A percentile compares a stretch with the other conserved stretches of the same genome.
These are phyloP conservation scores for Mobula birostris DNA, from an alignment of 2,113 vertebrate genomes.

Conservation along the genomic window DNA sequence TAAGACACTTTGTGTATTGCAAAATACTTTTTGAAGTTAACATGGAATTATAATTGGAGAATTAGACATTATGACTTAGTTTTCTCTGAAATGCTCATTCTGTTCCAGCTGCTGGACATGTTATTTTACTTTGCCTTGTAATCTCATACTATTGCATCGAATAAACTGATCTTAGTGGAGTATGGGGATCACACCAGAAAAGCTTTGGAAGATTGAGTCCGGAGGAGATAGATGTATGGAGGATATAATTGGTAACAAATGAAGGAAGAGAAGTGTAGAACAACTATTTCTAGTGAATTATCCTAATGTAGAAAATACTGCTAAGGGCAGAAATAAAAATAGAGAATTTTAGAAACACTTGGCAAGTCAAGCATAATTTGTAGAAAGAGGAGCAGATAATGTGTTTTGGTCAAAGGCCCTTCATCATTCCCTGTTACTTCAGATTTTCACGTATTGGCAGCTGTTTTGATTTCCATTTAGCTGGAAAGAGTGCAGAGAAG, in stretches of 20 bases:
- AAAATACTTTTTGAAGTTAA: background rate
- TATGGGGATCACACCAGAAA: background rate
- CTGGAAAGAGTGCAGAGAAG: too few relatives aligned
- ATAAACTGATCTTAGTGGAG: background rate
- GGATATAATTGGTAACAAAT: background rate
- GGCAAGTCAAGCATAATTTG: too few relatives aligned
- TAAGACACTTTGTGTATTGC: background rate
- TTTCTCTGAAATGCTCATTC: background rate
- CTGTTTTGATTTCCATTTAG: too few relatives aligned
- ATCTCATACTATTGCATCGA: background rate
- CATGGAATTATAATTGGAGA: background rate
- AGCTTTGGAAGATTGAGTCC: background rate
- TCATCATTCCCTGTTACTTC: too few relatives aligned
- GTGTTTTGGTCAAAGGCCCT: too few relatives aligned
- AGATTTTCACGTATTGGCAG: too few relatives aligned
- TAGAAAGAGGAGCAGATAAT: too few relatives aligned
- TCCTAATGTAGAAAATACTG: background rate
- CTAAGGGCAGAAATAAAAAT: background rate
- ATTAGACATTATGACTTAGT: background rate
- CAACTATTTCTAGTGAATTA: background rate
- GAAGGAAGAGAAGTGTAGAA: background rate
- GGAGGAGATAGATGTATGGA: background rate
- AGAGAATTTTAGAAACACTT: too few relatives aligned
- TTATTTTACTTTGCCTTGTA: background rate
- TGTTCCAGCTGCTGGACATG: background rate